Base-by-base conservation (phyloP, 2,113 vertebrate species). In the Antechinus stuartii region DNA sequence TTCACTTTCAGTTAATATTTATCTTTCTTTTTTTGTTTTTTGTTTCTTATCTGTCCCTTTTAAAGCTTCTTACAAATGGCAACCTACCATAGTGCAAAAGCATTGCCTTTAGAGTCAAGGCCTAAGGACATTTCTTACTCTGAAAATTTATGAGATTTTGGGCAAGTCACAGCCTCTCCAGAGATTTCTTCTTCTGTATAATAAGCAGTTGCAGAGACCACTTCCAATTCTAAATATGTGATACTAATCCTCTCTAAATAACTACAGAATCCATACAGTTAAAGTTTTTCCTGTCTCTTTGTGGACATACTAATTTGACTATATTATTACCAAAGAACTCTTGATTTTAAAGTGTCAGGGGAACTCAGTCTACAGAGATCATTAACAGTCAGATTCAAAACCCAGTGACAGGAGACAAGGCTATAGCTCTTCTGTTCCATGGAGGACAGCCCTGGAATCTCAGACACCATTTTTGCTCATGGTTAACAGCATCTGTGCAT, bases 401-500 rank as follows among this genome's bases (percentile, higher is more conserved):
- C 49, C 22, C 57, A 92, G 42, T 90, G 52, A 95, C 68, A 89
- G 92, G 90, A 94, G 94, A 94, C 49, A 49, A 84, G 92, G 92
- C 91, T 7, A 90, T 89, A 68, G 93, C 92, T 54, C n/a, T 61
- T 96, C 94, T 94, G 56, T 92, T 91, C 55, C 52, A 95, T 56
- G 57, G 61, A 97, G 92, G 57, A 92, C 61, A 92, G 97, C 57
- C 96, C 95, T 98, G 95, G 68, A 97, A 97, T 96, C 61, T 94
- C 76, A 93, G 95, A 91, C 89, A 76, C 24, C 61, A 76, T 92
- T 98, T 96, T 97, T 96, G 91, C 55, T 96, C 68, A 92, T 84
- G 54, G 90, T 92, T 92, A 95, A 2, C 25, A 96, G 68, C 93
- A 95, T 97, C 96, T 98, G 92, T 94, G 93, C 89, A 92, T 56